Evolutionary conservation across 2,797 vertebrate genomes (phyloP), one percentile per base, ranked within the genome.

Genomic region (Cynodonichthys magdalenae): DNA sequence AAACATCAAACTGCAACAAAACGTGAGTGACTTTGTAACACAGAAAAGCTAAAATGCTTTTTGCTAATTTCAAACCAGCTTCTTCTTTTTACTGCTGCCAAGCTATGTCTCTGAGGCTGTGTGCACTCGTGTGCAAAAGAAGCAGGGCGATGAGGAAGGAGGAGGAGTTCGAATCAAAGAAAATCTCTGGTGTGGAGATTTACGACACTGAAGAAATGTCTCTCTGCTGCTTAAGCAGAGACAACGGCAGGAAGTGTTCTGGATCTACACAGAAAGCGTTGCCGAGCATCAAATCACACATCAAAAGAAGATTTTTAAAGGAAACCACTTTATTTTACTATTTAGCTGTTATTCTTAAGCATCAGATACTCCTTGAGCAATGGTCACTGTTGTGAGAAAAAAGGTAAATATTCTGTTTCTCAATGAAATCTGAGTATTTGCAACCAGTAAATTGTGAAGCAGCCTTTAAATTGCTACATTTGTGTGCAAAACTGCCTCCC

Each of bases 161-260:
- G 36, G 6, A 60, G 41, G n/a, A 10, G 14, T 63, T 41, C 46
- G 63, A 75, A 88, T 92, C 83, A 91, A 92, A 92, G 88, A 85
- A 79, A 85, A 85, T 85, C 78, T 91, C 83, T 83, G 83, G 67
- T 75, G 66, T n/a, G 52, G 60, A 90, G 88, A 92, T 94, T 93
- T 93, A 93, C 86, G 82, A 54, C 84, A 79, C 48, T 59, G 79
- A 71, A 50, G 53, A 89, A 88, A 87, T 34, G 66, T 89, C 87
- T 71, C 74, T 89, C 57, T 75, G 83, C 75, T 68, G 77, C 71
- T 77, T 65, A 64, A 85, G 86, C 79, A 83, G 77, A 68, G 87
- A 82, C 81, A 78, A 87, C 76, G 63, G 81, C 74, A 70, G 62
- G 74, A 55, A 85, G 69, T 74, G 67, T 83, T 86, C 78, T 70